These are phyloP conservation scores for Scaptodrosophila latifasciaeformis DNA, from an alignment of 2,888 invertebrate genomes.

Conservation along the genomic window DNA sequence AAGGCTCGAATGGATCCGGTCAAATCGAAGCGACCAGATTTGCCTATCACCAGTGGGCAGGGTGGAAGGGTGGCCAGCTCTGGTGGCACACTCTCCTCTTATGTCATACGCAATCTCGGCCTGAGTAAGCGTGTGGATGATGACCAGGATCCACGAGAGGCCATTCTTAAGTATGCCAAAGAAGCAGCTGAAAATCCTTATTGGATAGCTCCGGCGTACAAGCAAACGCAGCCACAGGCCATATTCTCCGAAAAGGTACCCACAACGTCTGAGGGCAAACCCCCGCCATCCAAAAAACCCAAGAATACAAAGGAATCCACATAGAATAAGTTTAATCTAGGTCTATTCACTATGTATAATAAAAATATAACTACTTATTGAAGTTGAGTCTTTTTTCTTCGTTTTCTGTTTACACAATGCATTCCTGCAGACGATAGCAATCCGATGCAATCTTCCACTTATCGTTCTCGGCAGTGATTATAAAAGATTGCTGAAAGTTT, in stretches of 20 bases:
- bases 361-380: neutral
- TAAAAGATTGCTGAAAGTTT: slow-evolving; percentile 89
- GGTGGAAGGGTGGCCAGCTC: slow-evolving; percentile 96
- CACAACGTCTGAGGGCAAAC: slow-evolving; percentile 18
- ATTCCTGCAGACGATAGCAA: slow-evolving; percentile 86
- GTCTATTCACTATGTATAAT: no score
- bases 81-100: slow-evolving; percentile 93
- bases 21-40: slow-evolving; percentile 87
- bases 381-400: no score
- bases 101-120: slow-evolving; percentile 95
- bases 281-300: slow-evolving; percentile 71
- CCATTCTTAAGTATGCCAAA: slow-evolving; percentile 94
- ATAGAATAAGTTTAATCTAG: slow-evolving; percentile 12
- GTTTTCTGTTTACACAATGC: neutral
- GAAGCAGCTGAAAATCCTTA: slow-evolving; percentile 97
- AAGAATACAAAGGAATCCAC: slow-evolving; percentile 53
- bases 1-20: slow-evolving; percentile 92
- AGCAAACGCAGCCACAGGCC: slow-evolving; percentile 89
- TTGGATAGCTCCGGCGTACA: slow-evolving; percentile 95
- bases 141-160: slow-evolving; percentile 95
- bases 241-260: slow-evolving; percentile 80
- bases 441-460: slow-evolving; percentile 97
- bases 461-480: slow-evolving; percentile 89
- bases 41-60: slow-evolving; percentile 91
- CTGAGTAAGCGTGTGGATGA: slow-evolving; percentile 93